These are phyloP conservation scores for Cinara cedri DNA, from an alignment of 2,888 invertebrate species.

Conservation along the genomic window DNA sequence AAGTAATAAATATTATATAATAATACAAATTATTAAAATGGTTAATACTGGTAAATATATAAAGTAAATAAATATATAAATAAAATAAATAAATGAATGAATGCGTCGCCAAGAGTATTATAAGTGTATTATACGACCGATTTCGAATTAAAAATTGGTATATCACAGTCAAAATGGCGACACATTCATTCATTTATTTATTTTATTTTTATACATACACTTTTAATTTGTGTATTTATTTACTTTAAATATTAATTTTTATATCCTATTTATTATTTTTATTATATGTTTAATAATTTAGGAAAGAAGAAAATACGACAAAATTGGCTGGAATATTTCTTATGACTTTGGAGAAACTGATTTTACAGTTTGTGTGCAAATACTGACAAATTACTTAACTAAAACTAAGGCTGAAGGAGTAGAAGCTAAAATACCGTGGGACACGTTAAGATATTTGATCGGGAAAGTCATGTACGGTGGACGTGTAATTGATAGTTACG, in stretches of 20 bases:
- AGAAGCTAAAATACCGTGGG: conserved; percentile 78
- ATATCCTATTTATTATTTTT: not conserved
- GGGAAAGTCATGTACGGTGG: conserved; percentile 98
- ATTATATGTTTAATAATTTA: conserved; percentile 62
- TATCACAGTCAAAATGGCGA: too few relatives aligned
- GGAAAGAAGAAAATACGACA: conserved; percentile 89
- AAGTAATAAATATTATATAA: conserved; percentile 62
- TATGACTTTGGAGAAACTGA: conserved; percentile 95
- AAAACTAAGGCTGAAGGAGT: conserved; percentile 66
- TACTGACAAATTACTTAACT: conserved; percentile 84
- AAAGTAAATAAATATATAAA: too few relatives aligned
- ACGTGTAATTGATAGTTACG: conserved; percentile 88
- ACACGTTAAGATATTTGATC: conserved; percentile 87
- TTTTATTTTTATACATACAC: not conserved
- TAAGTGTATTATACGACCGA: too few relatives aligned
- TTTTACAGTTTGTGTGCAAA: conserved; percentile 85
- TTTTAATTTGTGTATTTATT: too few relatives aligned
- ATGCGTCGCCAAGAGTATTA: too few relatives aligned
- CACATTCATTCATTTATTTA: too few relatives aligned
- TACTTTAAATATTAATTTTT: not conserved
- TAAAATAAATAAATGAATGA: too few relatives aligned
- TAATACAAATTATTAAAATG: too few relatives aligned
- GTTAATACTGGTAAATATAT: too few relatives aligned
- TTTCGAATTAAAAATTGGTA: too few relatives aligned
- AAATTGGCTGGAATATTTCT: conserved; percentile 92